Evolutionary conservation across 2,888 invertebrate genomes (phyloP).

Genomic region (Bombyx huttoni): DNA sequence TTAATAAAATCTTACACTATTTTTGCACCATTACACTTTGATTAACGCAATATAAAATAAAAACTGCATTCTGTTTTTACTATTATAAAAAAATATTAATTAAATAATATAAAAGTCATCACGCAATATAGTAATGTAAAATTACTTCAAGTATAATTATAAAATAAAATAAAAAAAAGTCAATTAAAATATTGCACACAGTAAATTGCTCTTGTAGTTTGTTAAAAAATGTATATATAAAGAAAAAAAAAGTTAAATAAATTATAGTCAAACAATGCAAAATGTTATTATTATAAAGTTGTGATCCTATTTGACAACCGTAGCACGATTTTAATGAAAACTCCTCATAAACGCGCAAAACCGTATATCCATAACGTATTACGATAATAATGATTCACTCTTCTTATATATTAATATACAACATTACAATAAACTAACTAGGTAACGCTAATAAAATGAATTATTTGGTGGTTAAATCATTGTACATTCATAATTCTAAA

Average conservation of each 20-base stretch:
- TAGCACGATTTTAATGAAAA: constrained; percentile 21
- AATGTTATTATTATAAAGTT: constrained; percentile 23
- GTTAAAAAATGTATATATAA: constrained; percentile 5
- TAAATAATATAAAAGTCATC: neutral
- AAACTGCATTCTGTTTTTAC: constrained; percentile 9
- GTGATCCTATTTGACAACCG: constrained; percentile 53
- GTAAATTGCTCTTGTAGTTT: neutral
- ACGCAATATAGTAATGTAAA: neutral
- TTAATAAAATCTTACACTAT: constrained; percentile 21
- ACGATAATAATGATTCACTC: constrained; percentile 9
- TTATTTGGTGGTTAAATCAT: constrained; percentile 67
- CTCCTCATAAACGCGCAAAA: neutral
- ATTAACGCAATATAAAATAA: constrained; percentile 19
- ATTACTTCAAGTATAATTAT: neutral
- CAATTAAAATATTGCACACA: neutral
- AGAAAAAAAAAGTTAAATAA: constrained; percentile 14
- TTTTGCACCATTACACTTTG: constrained; percentile 41
- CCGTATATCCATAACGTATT: constrained; percentile 5
- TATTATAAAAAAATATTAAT: constrained; percentile 11
- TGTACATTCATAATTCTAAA: constrained; percentile 56
- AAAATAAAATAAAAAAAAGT: constrained; percentile 2
- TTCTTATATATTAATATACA: constrained; percentile 9
- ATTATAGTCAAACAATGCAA: constrained; percentile 16
- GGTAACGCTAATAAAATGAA: constrained; percentile 42
- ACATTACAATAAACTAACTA: constrained; percentile 9